Conservation (phyloP, 2,888 invertebrate species). For the Eupithecia abbreviata region DNA sequence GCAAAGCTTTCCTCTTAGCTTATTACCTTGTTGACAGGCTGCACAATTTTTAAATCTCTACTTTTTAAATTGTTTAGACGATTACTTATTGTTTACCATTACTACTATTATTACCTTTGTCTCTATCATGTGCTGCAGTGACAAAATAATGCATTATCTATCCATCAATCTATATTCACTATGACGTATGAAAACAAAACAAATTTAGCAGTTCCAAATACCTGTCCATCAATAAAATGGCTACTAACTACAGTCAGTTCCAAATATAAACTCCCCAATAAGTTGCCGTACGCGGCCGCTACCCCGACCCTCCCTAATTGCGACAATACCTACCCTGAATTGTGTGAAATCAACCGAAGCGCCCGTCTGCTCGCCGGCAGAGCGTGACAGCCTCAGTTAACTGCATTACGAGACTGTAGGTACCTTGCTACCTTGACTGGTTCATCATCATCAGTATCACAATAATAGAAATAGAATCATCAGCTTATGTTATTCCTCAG, state of each 20-base stretch:
- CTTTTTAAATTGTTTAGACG: too few species aligned
- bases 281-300: not conserved
- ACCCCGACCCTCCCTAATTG: slow-evolving; percentile 65
- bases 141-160: too few species aligned
- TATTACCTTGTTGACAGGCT: too few species aligned
- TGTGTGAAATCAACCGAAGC: slow-evolving; percentile 76
- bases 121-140: too few species aligned
- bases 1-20: too few species aligned
- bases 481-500: too few species aligned
- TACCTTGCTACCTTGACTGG: not conserved
- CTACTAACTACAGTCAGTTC: not conserved
- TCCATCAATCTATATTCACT: too few species aligned
- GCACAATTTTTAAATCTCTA: too few species aligned
- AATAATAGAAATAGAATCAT: too few species aligned
- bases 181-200: not conserved
- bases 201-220: not conserved
- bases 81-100: too few species aligned
- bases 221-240: not conserved
- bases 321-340: slow-evolving; percentile 73
- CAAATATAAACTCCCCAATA: not conserved
- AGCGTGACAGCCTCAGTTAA: slow-evolving; percentile 37
- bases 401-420: slow-evolving; percentile 24
- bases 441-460: too few species aligned
- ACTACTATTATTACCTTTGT: too few species aligned
- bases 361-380: slow-evolving; percentile 42